Percentiles rank a stretch among this genome's conserved stretches.
phyloP scores from a whole-genome alignment of 2,113 vertebrate genomes.

The Eudorcas thomsonii region DNA sequence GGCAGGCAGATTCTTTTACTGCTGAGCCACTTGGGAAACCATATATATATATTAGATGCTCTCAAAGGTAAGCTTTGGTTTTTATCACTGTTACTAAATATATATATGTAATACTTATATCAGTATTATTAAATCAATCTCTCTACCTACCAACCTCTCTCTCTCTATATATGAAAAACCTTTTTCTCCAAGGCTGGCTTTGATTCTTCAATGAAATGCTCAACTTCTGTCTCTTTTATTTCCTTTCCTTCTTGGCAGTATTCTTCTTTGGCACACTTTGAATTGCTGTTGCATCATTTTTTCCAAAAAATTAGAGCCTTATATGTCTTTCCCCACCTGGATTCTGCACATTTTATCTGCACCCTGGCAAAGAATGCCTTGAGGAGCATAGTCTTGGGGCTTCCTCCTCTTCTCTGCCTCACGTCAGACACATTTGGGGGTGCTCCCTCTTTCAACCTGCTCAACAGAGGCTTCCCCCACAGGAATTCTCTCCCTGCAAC shows the following conservation, averaged over 20 bases:
- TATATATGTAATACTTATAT: background rate
- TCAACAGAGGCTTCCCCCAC: slow-evolving; percentile 14
- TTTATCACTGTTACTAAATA: background rate
- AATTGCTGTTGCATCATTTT: background rate
- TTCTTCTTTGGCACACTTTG: background rate
- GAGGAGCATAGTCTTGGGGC: background rate
- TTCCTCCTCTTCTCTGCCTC: background rate
- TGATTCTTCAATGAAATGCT: background rate
- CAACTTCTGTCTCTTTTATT: background rate
- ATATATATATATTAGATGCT: background rate
- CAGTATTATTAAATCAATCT: background rate
- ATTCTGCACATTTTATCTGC: slow-evolving; percentile 12
- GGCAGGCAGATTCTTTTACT: background rate
- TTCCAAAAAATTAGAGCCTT: background rate
- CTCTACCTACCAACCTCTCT: background rate
- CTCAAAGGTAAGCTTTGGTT: background rate
- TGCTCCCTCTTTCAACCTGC: slow-evolving; percentile 49
- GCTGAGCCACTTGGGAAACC: background rate
- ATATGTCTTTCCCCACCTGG: background rate
- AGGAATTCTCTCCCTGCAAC: slow-evolving; percentile 42
- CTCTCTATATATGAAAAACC: background rate
- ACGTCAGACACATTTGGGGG: slow-evolving; percentile 2
- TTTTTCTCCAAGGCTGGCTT: background rate
- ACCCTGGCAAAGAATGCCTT: background rate
- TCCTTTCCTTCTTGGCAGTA: background rate